Evolutionary conservation across 2,113 vertebrate genomes (phyloP).

Genomic region (Oxyruncus cristatus): DNA sequence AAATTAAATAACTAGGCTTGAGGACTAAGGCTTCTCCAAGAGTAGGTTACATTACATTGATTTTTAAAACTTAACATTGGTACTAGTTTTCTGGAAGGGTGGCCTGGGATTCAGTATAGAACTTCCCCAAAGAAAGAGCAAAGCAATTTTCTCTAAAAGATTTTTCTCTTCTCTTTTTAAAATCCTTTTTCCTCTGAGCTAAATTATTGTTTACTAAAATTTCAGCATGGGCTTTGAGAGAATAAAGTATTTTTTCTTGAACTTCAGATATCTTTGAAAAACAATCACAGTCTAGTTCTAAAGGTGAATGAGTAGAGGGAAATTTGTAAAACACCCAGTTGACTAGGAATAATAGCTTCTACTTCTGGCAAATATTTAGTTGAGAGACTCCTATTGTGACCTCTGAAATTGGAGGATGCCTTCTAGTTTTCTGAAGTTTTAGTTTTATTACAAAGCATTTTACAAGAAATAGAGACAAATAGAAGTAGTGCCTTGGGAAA

Average conservation of each 20-base stretch:
- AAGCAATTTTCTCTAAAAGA: neutral
- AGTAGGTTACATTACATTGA: neutral
- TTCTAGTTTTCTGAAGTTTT: neutral
- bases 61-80: neutral
- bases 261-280: neutral
- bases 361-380: slow-evolving; percentile 8
- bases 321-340: neutral
- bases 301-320: neutral
- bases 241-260: neutral
- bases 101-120: neutral
- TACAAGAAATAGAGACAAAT: neutral
- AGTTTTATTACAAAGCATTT: neutral
- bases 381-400: neutral
- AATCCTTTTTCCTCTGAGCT: neutral
- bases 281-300: neutral
- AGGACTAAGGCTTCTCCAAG: neutral
- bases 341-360: neutral
- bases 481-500: neutral
- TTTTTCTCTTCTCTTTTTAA: neutral
- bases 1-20: neutral
- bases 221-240: neutral
- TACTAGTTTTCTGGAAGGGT: neutral
- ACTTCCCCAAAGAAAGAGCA: neutral
- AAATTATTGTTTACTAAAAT: neutral
- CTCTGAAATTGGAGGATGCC: neutral